Conservation (phyloP, 2,888 invertebrate genomes). For the Selenia dentaria region DNA sequence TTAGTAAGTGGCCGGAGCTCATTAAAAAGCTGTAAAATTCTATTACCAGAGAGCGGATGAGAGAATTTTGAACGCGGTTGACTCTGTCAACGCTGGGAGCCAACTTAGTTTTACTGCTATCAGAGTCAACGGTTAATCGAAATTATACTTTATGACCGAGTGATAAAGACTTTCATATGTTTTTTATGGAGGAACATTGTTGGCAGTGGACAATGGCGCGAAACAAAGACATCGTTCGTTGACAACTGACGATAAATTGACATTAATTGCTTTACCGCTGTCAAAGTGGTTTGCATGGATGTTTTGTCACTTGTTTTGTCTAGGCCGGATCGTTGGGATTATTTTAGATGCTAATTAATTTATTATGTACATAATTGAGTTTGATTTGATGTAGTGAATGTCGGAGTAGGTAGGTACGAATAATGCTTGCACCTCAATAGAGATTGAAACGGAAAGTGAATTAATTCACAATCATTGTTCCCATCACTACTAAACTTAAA, state of each 20-base stretch:
- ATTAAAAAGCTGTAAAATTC: constrained; percentile 82
- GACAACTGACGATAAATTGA: constrained; percentile 78
- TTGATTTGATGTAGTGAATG: constrained; percentile 58
- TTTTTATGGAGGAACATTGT: constrained; percentile 35
- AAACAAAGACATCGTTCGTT: constrained; percentile 63
- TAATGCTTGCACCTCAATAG: constrained; percentile 17
- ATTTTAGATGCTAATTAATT: constrained; percentile 67
- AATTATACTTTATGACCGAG: constrained; percentile 41
- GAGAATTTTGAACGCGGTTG: constrained; percentile 48
- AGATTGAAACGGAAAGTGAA: constrained; percentile 1
- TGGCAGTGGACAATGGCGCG: constrained; percentile 54
- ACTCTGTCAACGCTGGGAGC: constrained; percentile 34
- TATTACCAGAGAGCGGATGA: constrained; percentile 67
- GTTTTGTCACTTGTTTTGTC: constrained; percentile 47
- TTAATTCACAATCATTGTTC: constrained; percentile 2
- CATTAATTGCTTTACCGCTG: constrained; percentile 73
- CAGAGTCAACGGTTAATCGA: constrained; percentile 33
- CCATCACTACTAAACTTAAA: too few relatives aligned
- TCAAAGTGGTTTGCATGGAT: constrained; percentile 51
- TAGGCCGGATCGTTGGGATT: constrained; percentile 40
- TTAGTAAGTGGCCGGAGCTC: constrained; percentile 75
- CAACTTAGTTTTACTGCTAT: constrained; percentile 27
- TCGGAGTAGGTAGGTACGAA: too few relatives aligned
- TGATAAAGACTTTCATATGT: constrained; percentile 38
- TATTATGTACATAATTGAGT: constrained; percentile 58